Base-by-base conservation (phyloP, 2,113 vertebrate species). In the Falcunculus frontatus region DNA sequence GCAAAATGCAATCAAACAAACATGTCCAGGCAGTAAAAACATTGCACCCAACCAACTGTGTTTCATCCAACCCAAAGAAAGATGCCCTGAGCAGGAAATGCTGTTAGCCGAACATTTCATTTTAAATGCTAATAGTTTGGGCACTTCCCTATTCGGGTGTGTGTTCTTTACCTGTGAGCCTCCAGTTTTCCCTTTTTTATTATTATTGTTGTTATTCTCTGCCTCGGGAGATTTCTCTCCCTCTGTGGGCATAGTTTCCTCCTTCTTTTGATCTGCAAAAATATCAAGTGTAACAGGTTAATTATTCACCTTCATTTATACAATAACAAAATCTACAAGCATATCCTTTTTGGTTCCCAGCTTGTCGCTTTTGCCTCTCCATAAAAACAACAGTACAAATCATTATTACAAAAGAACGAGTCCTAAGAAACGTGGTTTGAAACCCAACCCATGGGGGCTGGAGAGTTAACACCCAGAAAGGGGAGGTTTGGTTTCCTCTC, bases 241-340 rank as follows among this genome's bases (percentile, higher is more conserved):
- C 98, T 99, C 99, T 89, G 98, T 98, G 98, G 99, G 98, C 99
- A 99, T 99, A 98, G 98, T 98, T 98, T 99, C 99, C 98, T 99
- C 99, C 98, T 99, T 99, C 97, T 99, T 99, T 97, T 98, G 99
- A 99, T 99, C 99, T 99, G 98, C 90, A 96, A 98, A 98, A 97
- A 95, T 94, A 97, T 96, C 89, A 96, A 95, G 94, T 90, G 97
- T 97, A 97, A 97, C 97, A 97, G 96, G 97, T 97, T 97, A 98
- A 97, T 97, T 95, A 90, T 95, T 96, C 92, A 95, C 75, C 67
- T 89, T 89, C 90, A 89, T 92, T 85, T 95, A 72, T 80, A 91
- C 60, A 93, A 84, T 18, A 93, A 68, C 62, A 94, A 96, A 93
- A 70, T 29, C 47, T 81, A 87, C 9, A 1, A 89, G 55, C 63